Conservation (phyloP, 2,797 vertebrate species). For the Darevskia mixta region DNA sequence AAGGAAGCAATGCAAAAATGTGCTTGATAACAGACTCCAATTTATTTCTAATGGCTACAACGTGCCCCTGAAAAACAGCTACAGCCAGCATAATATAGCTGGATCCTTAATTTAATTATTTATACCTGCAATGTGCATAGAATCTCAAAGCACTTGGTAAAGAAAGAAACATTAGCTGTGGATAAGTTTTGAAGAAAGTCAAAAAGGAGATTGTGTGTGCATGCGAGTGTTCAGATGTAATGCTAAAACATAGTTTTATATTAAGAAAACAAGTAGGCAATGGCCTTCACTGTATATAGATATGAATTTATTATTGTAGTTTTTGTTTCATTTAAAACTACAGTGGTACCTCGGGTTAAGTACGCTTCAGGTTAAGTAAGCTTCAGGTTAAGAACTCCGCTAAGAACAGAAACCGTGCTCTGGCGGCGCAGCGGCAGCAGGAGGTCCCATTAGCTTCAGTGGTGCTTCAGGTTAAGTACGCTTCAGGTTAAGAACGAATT, state of each 20-base stretch:
- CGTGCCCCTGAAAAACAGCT: not conserved
- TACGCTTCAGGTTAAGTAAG: too few species aligned
- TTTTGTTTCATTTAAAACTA: not conserved
- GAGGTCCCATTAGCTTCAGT: too few species aligned
- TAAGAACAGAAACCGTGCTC: too few species aligned
- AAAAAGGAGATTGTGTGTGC: not conserved
- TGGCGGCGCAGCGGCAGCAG: too few species aligned
- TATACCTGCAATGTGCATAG: not conserved
- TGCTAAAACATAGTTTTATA: not conserved
- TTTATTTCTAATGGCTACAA: conserved; percentile 1
- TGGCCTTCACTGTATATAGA: too few species aligned
- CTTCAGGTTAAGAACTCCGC: too few species aligned
- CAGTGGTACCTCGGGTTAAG: too few species aligned
- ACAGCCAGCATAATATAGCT: not conserved
- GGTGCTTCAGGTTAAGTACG: too few species aligned
- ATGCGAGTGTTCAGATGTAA: not conserved
- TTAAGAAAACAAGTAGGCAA: not conserved
- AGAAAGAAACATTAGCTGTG: accelerated
- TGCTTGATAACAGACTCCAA: not conserved
- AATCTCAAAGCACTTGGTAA: conserved; percentile 9
- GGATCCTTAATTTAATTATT: conserved; percentile 21
- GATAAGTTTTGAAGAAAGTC: not conserved
- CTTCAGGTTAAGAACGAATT: too few species aligned
- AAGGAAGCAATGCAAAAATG: conserved; percentile 10
- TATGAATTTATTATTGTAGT: too few species aligned